Evolutionary conservation across 2,113 vertebrate species (phyloP).

Genomic region (Gavia stellata): DNA sequence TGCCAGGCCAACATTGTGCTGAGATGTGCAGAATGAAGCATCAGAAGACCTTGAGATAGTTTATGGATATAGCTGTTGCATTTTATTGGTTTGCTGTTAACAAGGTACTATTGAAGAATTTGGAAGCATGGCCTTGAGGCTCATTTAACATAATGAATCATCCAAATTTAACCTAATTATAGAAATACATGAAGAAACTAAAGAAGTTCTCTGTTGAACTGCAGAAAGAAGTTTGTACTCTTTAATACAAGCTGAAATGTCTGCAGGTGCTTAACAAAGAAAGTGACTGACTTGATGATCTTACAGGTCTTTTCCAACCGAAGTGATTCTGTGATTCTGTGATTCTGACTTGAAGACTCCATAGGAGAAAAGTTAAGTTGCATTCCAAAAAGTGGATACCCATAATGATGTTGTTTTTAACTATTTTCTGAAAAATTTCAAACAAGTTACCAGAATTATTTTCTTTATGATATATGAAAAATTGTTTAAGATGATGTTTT

Average conservation of each 20-base stretch:
- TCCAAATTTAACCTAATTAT: slow-evolving; percentile 54
- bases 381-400: neutral
- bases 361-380: neutral
- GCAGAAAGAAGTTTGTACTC: neutral
- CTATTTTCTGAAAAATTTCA: neutral
- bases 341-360: too few relatives aligned
- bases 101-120: neutral
- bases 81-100: slow-evolving; percentile 42
- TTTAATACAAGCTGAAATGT: slow-evolving; percentile 16
- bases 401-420: neutral
- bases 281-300: too few relatives aligned
- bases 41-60: neutral
- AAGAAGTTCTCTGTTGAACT: neutral
- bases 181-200: slow-evolving; percentile 12
- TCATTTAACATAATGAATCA: slow-evolving; percentile 18
- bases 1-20: neutral
- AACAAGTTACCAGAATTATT: neutral
- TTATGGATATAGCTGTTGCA: neutral
- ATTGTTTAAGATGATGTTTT: neutral
- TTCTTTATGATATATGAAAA: neutral
- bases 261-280: slow-evolving; percentile 6
- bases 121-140: neutral
- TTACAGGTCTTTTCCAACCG: too few relatives aligned
- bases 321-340: too few relatives aligned
- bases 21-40: neutral